Base-by-base conservation (phyloP, 2,888 invertebrate genomes). In the Furcula furcula region DNA sequence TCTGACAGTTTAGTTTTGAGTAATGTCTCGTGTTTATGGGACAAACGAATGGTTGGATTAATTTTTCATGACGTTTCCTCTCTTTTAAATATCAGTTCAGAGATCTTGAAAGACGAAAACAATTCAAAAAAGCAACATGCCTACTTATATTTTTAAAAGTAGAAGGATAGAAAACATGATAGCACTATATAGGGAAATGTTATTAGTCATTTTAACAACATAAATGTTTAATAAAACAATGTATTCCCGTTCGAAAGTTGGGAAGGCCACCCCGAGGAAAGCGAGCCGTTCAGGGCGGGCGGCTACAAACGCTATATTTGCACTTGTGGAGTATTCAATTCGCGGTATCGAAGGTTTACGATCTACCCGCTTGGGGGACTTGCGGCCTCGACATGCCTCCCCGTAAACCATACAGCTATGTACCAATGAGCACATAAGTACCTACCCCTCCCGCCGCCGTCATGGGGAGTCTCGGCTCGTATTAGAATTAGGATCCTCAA, bases 341-440 rank as follows among this genome's bases (percentile, higher is more conserved):
- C 83, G 82, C 62, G 82, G 82, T 85, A 83, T 84, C 84, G 77
- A 69, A 82, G 82, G 80, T 82, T 85, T 85, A 83, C 81, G 82
- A 85, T 82, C 83, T 76, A 70, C 75, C 79, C 78, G 80, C 82
- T 80, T 73, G 76, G 84, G 85, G 84, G 84, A 83, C 84, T 83
- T 84, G 82, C 68, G 83, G 84, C 74, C 75, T 74, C 64, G 74
- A 72, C 76, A 75, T 76, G 72, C 76, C 78, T 76, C 81, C 77
- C 69, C 68, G 67, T 71, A 65, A 64, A 65, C 61, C 62, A 55
- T 65, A 61, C 57, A 55, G 54, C 57, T 63, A 66, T 69, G 63
- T 72, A 65, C 64, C 55, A 67, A 59, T 65, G 62, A 63, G 66
- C 81, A 84, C 72, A 82, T 84, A 83, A 80, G 78, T 72, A 75